Percentiles rank a stretch among this genome's conserved stretches.
Conservation (phyloP, 2,797 vertebrate genomes). For the Bucorvus abyssinicus region DNA sequence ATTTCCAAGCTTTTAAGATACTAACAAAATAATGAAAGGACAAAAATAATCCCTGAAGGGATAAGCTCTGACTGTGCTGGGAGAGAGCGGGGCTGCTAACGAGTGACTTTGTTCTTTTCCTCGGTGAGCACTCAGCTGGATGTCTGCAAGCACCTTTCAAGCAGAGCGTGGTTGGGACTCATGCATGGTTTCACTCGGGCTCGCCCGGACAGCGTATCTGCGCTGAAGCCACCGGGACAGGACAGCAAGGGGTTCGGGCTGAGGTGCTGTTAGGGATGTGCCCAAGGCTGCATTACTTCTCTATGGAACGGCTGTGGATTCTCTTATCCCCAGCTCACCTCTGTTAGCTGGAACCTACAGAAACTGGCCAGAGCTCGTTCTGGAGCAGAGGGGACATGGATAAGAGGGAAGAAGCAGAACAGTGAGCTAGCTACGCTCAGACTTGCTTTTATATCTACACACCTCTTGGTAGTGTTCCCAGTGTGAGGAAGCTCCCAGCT, state of each 20-base stretch:
- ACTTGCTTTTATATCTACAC: neutral
- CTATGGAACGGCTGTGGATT: neutral
- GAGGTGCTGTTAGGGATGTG: neutral
- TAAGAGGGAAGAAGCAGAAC: neutral
- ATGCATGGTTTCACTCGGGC: neutral
- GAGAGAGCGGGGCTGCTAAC: neutral
- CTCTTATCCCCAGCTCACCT: neutral
- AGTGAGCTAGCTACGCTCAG: neutral
- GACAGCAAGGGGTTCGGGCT: neutral
- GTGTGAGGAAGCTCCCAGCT: neutral
- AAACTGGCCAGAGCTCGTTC: neutral
- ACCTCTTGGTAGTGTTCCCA: neutral
- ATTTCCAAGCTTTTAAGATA: slow-evolving; percentile 9
- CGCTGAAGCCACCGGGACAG: neutral
- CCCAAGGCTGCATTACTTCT: neutral
- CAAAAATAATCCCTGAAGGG: slow-evolving; percentile 1
- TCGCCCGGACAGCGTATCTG: rapidly evolving
- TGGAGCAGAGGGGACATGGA: neutral
- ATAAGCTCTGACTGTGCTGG: neutral
- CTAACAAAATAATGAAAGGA: slow-evolving; percentile 15
- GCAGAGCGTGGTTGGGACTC: neutral
- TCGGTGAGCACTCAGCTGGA: neutral
- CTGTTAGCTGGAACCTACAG: neutral
- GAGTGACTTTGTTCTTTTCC: neutral
- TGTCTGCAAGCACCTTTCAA: neutral